phyloP scores from a whole-genome alignment of 2,113 vertebrate species.

The Bujurquina vittata region DNA sequence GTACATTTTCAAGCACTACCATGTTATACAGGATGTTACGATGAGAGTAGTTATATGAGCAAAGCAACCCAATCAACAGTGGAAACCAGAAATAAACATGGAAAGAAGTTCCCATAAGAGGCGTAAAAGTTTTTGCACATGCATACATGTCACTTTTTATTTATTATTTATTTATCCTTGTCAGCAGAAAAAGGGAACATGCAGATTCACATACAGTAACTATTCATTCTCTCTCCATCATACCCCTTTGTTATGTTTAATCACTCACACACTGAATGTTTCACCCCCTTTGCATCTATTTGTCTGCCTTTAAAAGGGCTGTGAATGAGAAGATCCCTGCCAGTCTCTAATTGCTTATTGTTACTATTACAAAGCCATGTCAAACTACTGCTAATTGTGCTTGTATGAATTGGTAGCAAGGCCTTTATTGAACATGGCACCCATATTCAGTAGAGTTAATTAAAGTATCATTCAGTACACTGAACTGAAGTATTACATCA shows the following conservation, averaged over 20 bases:
- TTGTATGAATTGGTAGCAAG: conserved; percentile 63
- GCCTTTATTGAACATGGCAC: conserved; percentile 55
- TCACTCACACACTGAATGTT: conserved; percentile 19
- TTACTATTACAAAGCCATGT: conserved; percentile 53
- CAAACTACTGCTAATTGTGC: conserved; percentile 50
- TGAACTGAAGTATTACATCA: not conserved
- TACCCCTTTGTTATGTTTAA: conserved; percentile 9
- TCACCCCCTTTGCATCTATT: conserved; percentile 33
- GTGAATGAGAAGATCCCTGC: conserved; percentile 63
- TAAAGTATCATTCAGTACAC: not conserved
- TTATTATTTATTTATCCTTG: not conserved
- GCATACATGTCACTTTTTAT: not conserved
- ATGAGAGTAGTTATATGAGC: not conserved
- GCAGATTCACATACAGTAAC: conserved; percentile 22
- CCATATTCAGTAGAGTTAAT: conserved; percentile 6
- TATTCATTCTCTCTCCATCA: conserved; percentile 24
- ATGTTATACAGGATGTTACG: not conserved
- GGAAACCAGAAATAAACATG: not conserved
- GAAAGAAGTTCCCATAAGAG: not conserved
- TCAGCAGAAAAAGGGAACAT: not conserved
- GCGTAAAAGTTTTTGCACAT: not conserved
- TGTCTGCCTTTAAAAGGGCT: conserved; percentile 30
- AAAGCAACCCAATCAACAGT: not conserved
- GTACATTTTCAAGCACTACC: not conserved
- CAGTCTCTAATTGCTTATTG: conserved; percentile 67